Evolutionary conservation across 2,113 vertebrate species (phyloP), one percentile per base, ranked within the genome.

Genomic region (Cryptomyrus ogoouensis): DNA sequence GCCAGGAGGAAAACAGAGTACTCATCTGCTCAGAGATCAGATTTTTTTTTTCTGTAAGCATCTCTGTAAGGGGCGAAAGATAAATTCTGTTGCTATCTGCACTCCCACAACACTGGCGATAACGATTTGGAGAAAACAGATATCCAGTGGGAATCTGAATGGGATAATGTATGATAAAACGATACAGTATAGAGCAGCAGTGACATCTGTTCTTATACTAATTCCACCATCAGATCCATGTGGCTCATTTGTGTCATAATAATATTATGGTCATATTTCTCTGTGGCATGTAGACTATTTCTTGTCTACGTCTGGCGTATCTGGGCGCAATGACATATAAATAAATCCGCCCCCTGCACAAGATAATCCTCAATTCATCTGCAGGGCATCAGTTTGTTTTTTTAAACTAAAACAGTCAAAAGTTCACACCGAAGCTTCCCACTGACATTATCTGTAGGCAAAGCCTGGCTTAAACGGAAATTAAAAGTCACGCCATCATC

Each of bases 231-330:
- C 74, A 80, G 74, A 80, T 84, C 83, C 83, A 84, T 47, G 44
- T 46, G 80, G 42, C 80, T 83, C 12, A 39, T 83, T 83, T 46
- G 80, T 84, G 83, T 47, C 44, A 46, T 46, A 84, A 84, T 46
- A 84, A 84, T 47, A 84, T 80, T 80, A 31, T 70, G 74, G 35
- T 80, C 74, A 84, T 46, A 84, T 47, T 84, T 84, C 44, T 84
- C 19, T 12, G 39, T 84, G 83, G 83, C 83, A 84, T 0, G 83
- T 8, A 12, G 35, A 80, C 35, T 80, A 80, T 80, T 80, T 19
- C 31, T 42, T 80, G 74, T 42, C 74, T 80, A 80, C 35, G 35
- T 80, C 74, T 80, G 74, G 83, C 42, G 44, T 84, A 84, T 84
- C 83, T 46, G 44, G 83, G 44, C 19, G 42, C 83, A 46, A 47